Evolutionary conservation across 2,888 invertebrate genomes (phyloP).

Genomic region (Aproaerema taeniolella): DNA sequence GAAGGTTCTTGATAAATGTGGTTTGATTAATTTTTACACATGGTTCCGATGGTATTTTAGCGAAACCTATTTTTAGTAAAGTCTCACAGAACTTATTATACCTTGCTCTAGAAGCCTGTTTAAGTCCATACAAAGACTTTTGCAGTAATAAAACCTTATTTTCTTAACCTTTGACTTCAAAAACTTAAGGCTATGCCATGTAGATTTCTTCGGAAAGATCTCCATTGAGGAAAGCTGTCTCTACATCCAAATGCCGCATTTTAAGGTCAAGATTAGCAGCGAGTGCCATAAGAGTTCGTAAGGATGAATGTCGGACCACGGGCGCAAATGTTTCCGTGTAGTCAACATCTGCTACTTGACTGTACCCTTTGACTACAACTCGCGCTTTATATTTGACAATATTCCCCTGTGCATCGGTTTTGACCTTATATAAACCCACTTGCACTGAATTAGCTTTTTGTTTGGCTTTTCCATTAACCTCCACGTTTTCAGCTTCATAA

Average conservation of each 20-base stretch:
- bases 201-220: not conserved
- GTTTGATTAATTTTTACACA: no score
- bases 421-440: not conserved
- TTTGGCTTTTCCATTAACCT: not conserved
- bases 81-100: not conserved
- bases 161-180: not conserved
- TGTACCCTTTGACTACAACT: conserved; percentile 2
- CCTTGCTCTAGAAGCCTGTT: not conserved
- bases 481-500: not conserved
- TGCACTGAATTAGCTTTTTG: conserved; percentile 1
- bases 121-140: not conserved
- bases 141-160: not conserved
- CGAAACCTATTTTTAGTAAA: not conserved
- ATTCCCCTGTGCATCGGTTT: not conserved
- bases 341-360: conserved; percentile 1
- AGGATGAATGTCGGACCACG: conserved; percentile 1
- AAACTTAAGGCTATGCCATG: not conserved
- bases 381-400: not conserved
- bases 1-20: not conserved
- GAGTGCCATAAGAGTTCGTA: conserved; percentile 1
- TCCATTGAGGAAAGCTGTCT: conserved; percentile 8
- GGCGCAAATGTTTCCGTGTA: conserved; percentile 7
- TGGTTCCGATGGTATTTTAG: not conserved
- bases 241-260: conserved; percentile 3
- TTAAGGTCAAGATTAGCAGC: not conserved